Base-by-base conservation (phyloP, 92 coral and sea anemone genomes). In the Palythoa grandis region DNA sequence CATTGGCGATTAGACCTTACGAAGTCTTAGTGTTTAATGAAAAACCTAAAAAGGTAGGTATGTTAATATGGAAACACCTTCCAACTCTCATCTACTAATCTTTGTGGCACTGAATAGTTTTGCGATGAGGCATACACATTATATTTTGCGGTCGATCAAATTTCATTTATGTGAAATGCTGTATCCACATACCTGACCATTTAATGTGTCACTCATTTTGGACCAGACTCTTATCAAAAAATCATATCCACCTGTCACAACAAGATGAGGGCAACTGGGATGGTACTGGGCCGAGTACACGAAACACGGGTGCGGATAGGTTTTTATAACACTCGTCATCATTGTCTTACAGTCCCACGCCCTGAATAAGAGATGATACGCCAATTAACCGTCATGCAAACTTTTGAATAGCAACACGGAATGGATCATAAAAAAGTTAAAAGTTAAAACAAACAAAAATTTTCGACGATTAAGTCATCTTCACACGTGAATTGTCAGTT, bases 241-340 rank as follows among this genome's bases (percentile, higher is more conserved):
- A 82, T 97, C 99, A 89, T 93, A 97, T 38, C 99, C 99, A 83
- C 99, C 99, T 2, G 99, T 97, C 53, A 97, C 93, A 20, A 97
- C 83, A 61, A 97, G 61, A 74, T 83, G 87, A n/a, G 95, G 90
- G 74, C 92, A 84, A 79, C 86, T 89, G 13, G 99, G 97, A 65
- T 97, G 99, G 86, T 92, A 97, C 82, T 92, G 96, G 24, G 99
- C 96, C 11, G 98, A 93, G 72, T 97, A 97, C 50, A 97, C 99
- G 84, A 97, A 97, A 72, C 99, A 97, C 1, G 99, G 99, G 80
- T 97, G 99, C 20, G 99, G 99, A 74, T 82, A 95, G 29, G 91
- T 79, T 86, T 97, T 97, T 76, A 91, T 87, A 29, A 91, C 91
- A 37, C 93, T 86, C 23, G 95, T 93, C 91, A 93, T 92, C 94